phyloP scores from a whole-genome alignment of 2,797 vertebrate genomes.

The Crypturellus tataupa region DNA sequence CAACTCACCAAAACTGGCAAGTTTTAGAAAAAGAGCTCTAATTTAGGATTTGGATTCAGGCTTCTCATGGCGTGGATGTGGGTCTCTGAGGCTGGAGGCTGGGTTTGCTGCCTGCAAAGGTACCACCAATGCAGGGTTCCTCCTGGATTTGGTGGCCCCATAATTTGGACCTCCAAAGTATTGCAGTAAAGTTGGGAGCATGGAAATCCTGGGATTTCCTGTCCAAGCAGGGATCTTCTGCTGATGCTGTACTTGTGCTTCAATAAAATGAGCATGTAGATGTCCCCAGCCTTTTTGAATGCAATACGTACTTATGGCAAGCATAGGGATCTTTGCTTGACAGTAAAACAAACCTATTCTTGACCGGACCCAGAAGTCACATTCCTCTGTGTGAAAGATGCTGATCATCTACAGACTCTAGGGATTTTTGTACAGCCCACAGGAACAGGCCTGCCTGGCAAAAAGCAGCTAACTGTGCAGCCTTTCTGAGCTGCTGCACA shows the following conservation, averaged over 20 bases:
- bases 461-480: not conserved
- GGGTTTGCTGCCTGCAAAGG: not conserved
- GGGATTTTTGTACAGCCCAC: not conserved
- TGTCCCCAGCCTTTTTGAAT: conserved; percentile 21
- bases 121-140: not conserved
- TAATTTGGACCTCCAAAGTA: not conserved
- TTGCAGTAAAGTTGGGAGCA: not conserved
- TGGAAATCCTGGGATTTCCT: not conserved
- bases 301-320: not conserved
- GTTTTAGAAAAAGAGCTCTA: not conserved
- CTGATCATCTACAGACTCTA: not conserved
- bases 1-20: not conserved
- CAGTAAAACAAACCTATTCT: not conserved
- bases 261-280: not conserved
- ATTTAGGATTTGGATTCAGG: not conserved
- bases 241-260: not conserved
- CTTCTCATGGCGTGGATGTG: not conserved
- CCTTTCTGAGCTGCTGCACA: not conserved
- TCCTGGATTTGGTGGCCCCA: not conserved
- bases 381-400: not conserved
- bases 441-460: not conserved
- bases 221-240: not conserved
- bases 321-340: conserved; percentile 1
- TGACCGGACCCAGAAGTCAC: not conserved
- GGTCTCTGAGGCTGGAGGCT: not conserved